phyloP scores from a whole-genome alignment of 2,797 vertebrate species.

The Danio albolineatus region DNA sequence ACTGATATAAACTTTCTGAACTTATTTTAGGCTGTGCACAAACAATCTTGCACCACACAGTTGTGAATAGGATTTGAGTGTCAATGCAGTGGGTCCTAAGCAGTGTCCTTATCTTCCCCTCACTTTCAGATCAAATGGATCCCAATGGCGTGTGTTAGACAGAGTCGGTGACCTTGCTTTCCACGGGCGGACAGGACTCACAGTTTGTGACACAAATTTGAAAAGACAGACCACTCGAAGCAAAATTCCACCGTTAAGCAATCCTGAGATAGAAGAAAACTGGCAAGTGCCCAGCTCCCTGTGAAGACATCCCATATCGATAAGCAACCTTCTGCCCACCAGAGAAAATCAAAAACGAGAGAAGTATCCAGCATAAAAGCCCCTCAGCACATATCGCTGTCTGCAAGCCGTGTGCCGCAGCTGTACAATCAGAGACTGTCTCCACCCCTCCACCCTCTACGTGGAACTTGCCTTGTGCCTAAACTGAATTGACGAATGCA shows the following conservation, averaged over 20 bases:
- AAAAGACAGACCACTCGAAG: slow-evolving; percentile 92
- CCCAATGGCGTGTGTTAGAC: slow-evolving; percentile 85
- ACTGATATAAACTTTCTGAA: not conserved
- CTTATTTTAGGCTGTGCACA: not conserved
- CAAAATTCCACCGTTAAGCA: slow-evolving; percentile 84
- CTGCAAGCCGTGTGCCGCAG: slow-evolving; percentile 89
- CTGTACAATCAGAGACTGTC: slow-evolving; percentile 99
- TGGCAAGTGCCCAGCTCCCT: slow-evolving; percentile 70
- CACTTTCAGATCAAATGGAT: slow-evolving; percentile 76
- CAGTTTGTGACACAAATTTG: slow-evolving; percentile 88
- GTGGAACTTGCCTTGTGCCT: slow-evolving; percentile 99
- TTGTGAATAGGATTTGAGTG: not conserved
- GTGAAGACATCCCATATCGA: slow-evolving; percentile 83
- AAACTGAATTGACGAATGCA: slow-evolving; percentile 99
- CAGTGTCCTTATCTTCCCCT: slow-evolving; percentile 54
- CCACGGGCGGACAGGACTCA: slow-evolving; percentile 90
- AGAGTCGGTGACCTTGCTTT: slow-evolving; percentile 89
- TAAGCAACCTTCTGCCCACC: slow-evolving; percentile 84
- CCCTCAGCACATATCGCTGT: slow-evolving; percentile 87
- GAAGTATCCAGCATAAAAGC: slow-evolving; percentile 36
- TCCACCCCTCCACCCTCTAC: slow-evolving; percentile 85
- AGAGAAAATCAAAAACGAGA: slow-evolving; percentile 61
- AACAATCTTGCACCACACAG: not conserved
- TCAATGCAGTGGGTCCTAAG: slow-evolving; percentile 10
- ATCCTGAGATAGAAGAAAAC: slow-evolving; percentile 81